These are phyloP conservation scores for Nymphalis io DNA, from an alignment of 1,140 invertebrate genomes.

Conservation along the genomic window DNA sequence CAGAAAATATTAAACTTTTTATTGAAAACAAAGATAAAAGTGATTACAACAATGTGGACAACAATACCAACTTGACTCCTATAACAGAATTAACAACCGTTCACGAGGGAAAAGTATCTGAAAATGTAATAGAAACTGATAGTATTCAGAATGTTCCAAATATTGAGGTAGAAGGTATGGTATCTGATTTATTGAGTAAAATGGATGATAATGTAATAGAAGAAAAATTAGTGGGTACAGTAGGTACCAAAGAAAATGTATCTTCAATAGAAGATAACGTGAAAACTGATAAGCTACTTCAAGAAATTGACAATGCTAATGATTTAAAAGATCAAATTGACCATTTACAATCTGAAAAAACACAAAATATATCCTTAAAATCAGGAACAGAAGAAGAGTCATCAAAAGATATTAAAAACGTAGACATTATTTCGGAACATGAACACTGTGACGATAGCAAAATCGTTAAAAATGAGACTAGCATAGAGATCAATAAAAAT, in stretches of 20 bases:
- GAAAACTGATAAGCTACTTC: not conserved
- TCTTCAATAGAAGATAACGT: not conserved
- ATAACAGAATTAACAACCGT: not conserved
- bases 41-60: not conserved
- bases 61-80: not conserved
- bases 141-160: not conserved
- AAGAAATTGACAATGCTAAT: not conserved
- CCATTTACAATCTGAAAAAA: not conserved
- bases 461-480: not conserved
- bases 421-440: not conserved
- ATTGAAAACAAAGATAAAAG: not conserved
- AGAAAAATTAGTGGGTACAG: not conserved
- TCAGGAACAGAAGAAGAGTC: not conserved
- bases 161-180: not conserved
- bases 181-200: not conserved
- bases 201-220: not conserved
- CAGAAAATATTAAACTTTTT: slow-evolving; percentile 35
- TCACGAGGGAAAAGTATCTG: not conserved
- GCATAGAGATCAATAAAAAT: not conserved
- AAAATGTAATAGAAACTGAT: not conserved
- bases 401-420: too few species aligned
- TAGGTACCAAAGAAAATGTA: not conserved
- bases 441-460: not conserved
- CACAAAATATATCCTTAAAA: not conserved
- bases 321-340: not conserved